Evolutionary conservation across 92 coral and sea anemone genomes (phyloP), one percentile per base, ranked within the genome.

Genomic region (Pocillopora meandrina): DNA sequence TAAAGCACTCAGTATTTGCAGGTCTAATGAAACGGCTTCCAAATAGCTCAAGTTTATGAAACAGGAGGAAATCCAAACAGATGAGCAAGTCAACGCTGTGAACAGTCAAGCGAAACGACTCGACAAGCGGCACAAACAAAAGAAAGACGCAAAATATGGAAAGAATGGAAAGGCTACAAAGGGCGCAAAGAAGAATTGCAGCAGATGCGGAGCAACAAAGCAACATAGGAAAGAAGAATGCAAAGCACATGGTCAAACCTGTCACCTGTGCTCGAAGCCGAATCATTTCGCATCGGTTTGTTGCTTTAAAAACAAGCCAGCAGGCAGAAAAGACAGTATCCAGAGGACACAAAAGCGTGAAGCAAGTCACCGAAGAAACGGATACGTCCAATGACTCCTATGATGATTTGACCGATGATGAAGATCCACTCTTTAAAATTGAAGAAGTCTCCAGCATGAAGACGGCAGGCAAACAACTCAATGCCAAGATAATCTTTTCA

Each of bases 1-100:
- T 58, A 80, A 87, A 56, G 64, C 81, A 5, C 21, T 74, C 56
- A 87, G 58, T 34, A 87, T 87, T 42, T 80, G 69, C 19, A 62
- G 63, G 21, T 63, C 68, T 18, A 35, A 47, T 14, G 59, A 72
- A 61, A 60, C 34, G 56, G 80, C 85, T 10, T 63, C 74, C 65
- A 74, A 73, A 56, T 66, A 85, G 11, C 56, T 77, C 3, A 76
- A 68, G 63, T 85, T 63, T 5, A 85, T 69, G 66, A 8, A 36
- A 26, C 31, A 26, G 31, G 31, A 26, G 31, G 31, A 26, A 26
- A 26, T 26, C 31, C 31, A 79, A 63, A 49, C 71, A 21, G 42
- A 64, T 11, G 55, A 75, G 34, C 26, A 75, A 75, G 79, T 75
- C 79, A 75, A 75, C 55, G 67, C 67, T 13, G 21, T 59, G 79